Conservation (phyloP, 2,888 invertebrate species). For the Aspidiotus destructor region DNA sequence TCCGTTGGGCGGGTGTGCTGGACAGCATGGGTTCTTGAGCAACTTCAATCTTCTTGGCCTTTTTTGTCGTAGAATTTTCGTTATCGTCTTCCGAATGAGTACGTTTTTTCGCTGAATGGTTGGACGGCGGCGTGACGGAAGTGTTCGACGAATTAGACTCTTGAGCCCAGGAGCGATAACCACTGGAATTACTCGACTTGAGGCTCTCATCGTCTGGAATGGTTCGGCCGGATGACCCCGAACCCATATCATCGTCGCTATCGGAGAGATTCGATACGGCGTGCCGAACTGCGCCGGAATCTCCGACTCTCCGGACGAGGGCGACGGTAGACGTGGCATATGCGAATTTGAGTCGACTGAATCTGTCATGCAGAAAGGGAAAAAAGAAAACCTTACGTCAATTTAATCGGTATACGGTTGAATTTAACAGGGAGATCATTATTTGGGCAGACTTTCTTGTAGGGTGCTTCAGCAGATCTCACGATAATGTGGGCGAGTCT, state of each 20-base stretch:
- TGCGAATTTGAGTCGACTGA: too few relatives aligned
- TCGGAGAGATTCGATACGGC: constrained; percentile 4
- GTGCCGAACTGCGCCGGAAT: not conserved
- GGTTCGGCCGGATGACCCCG: too few relatives aligned
- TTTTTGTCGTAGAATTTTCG: not conserved
- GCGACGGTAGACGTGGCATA: constrained; percentile 3
- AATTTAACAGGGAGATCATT: too few relatives aligned
- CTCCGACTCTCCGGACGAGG: constrained; percentile 5
- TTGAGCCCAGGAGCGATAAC: not conserved
- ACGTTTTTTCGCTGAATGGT: constrained; percentile 11
- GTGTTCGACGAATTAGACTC: not conserved
- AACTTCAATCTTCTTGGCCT: not conserved
- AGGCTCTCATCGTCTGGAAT: too few relatives aligned
- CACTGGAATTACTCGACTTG: too few relatives aligned
- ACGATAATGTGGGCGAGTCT: too few relatives aligned
- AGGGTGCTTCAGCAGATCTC: too few relatives aligned
- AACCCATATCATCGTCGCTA: not conserved
- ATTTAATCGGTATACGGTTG: too few relatives aligned
- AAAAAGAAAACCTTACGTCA: too few relatives aligned
- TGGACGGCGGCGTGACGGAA: not conserved
- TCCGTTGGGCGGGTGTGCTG: constrained; percentile 8
- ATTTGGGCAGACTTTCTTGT: too few relatives aligned
- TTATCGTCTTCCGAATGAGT: constrained; percentile 7
- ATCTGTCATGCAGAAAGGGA: too few relatives aligned
- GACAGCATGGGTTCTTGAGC: not conserved